These are phyloP conservation scores for Timandra comae DNA, from an alignment of 2,888 invertebrate species.

Conservation along the genomic window DNA sequence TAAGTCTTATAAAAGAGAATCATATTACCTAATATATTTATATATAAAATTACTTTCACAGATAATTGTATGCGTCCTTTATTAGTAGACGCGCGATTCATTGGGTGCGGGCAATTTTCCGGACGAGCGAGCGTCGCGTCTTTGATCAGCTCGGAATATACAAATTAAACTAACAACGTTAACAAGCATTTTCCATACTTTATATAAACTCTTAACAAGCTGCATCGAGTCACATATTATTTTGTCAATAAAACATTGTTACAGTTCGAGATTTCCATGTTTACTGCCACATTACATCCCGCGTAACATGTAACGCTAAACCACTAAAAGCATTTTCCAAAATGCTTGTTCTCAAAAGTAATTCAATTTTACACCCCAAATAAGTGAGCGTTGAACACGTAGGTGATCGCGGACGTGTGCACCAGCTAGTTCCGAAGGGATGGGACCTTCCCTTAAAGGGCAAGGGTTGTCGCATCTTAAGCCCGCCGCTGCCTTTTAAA, in stretches of 20 bases:
- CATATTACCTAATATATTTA: no score
- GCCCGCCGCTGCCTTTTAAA: conserved; percentile 46
- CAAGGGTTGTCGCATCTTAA: conserved; percentile 48
- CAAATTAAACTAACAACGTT: conserved; percentile 52
- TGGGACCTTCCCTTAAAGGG: conserved; percentile 25
- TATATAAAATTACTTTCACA: no score
- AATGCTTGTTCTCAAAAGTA: conserved; percentile 44
- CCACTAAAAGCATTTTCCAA: conserved; percentile 47
- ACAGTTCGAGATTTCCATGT: no score
- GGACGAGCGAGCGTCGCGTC: conserved; percentile 61
- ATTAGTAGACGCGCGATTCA: conserved; percentile 40
- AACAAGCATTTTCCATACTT: conserved; percentile 37
- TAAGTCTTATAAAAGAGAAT: no score
- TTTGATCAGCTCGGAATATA: conserved; percentile 66
- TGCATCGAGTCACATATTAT: no score
- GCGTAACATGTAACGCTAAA: conserved; percentile 24
- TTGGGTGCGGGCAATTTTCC: conserved; percentile 75
- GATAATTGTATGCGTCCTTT: no score
- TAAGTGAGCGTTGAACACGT: conserved; percentile 41
- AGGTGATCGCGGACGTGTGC: conserved; percentile 27
- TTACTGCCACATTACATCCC: no score
- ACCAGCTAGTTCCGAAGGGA: conserved; percentile 24
- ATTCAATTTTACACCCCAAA: conserved; percentile 59
- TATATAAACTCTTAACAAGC: no score
- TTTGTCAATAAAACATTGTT: no score